Conservation (phyloP, 2,888 invertebrate species). For the Chrysodeixis includens region DNA sequence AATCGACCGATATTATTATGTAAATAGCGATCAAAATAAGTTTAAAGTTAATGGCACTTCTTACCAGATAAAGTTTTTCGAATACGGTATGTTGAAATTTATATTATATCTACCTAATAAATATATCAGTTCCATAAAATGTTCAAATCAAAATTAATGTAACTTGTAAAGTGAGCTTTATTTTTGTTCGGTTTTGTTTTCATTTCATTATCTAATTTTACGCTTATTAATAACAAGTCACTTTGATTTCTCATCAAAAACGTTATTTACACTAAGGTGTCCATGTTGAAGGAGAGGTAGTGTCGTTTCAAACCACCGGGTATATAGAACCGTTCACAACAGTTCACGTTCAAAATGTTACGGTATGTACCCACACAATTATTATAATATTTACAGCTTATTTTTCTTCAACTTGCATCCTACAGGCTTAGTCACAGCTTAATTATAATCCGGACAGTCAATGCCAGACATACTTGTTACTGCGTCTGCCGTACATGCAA, state of each 20-base stretch:
- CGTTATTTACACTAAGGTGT: slow-evolving; percentile 20
- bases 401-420: too few relatives aligned
- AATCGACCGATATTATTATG: not conserved
- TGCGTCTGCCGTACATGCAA: too few relatives aligned
- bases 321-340: slow-evolving; percentile 14
- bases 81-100: slow-evolving; percentile 59
- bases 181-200: not conserved
- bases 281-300: slow-evolving; percentile 11
- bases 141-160: not conserved
- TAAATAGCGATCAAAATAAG: not conserved
- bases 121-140: too few relatives aligned
- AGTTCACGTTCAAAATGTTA: slow-evolving; percentile 11
- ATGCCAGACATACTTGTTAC: too few relatives aligned
- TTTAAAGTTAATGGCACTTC: not conserved
- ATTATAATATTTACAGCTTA: not conserved
- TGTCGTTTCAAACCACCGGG: slow-evolving; percentile 3
- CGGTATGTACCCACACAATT: slow-evolving; percentile 20
- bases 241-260: not conserved
- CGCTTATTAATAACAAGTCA: not conserved
- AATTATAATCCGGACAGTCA: too few relatives aligned
- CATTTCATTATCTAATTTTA: not conserved
- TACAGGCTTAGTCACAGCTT: too few relatives aligned
- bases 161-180: not conserved
- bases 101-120: not conserved
- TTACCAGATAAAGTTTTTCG: slow-evolving; percentile 39